Base-by-base conservation (phyloP, 2,888 invertebrate genomes). In the Rhamphomyia laevipes region DNA sequence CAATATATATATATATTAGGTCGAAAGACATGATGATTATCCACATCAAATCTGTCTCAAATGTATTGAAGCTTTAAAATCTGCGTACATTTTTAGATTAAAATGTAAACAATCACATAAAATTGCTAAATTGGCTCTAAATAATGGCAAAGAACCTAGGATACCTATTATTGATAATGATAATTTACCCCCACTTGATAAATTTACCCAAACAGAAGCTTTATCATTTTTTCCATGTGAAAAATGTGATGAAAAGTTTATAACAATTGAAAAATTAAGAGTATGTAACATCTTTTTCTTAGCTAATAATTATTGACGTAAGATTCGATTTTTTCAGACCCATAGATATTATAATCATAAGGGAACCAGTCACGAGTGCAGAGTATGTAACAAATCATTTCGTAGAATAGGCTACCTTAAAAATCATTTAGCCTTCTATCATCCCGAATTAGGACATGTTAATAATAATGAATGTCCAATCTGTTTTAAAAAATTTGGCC, bases 401-500 rank as follows among this genome's bases (percentile, higher is more conserved):
- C 61, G 62, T 6, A 63, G 72, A 10, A 56, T 68, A 3, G 70
- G 68, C 13, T 71, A 73, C 53, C 56, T 76, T 30, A 72, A 71
- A 50, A 63, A 71, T 3, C 76, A 77, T 53, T 56, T 64, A 18
- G 48, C 55, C 0, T 53, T 55, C 30, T 46, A 46, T 33, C 66
- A 65, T 51, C 57, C 62, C 16, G 59, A 59, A 33, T 45, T 55
- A 13, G 47, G 46, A 17, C 53, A 52, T 10, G 48, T 30, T 3
- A 46, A 48, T 5, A 47, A 51, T 12, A 51, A 54, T 30, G 52
- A 57, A 42, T 76, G 76, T 56, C 59, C 58, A 38, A 56, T 68
- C 5, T 77, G 77, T 55, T 61, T 64, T 12, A 73, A 73, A 52
- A 62, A 64, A 15, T 77, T 75, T 57, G 63, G 68, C 4, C 63